Base-by-base conservation (phyloP, 2,888 invertebrate species). In the Pyralis farinalis region DNA sequence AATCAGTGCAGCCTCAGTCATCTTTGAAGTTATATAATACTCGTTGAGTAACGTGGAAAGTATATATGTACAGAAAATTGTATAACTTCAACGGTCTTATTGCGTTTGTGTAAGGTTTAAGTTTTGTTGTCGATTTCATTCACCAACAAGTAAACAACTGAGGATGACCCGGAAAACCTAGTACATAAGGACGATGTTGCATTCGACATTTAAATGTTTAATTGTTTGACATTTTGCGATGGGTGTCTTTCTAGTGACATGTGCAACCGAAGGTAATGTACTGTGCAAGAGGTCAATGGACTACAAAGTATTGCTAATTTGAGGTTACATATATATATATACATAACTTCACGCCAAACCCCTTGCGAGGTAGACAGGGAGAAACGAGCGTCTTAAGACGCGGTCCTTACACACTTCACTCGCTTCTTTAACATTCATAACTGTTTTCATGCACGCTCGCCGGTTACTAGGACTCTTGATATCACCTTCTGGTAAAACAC, bases 1-100 rank as follows among this genome's bases (percentile, higher is more conserved):
- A 83, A 82, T 79, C 79, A 79, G 82, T 82, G 72, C 81, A 83
- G 50, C 53, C 55, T 61, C 62, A 64, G 57, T 58, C 66, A 63
- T 72, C 70, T 67, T 40, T 55, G 57, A 53, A 40, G 49, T 79
- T 77, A 25, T n/a, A 7, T 25, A 25, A 25, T 12, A 11, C 7
- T 12, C 11, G 31, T 76, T 79, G 65, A 44, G 69, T 63, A 74
- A 74, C 58, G 59, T 54, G 60, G 63, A 65, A 62, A 65, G 60
- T 59, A 56, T 8, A 31, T 31, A 31, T 7, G 31, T 31, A 31
- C 25, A 25, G 25, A 31, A 10, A 31, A 31, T 3, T 12, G 10
- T 31, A n/a, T 12, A 12, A 31, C 7, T 7, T 12, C 4, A 12
- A 12, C 7, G 3, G 31, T 10, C 31, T 11, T 31, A 31, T 31